These are phyloP conservation scores for Arnoldichthys spilopterus DNA, from an alignment of 2,797 vertebrate species.

Conservation along the genomic window DNA sequence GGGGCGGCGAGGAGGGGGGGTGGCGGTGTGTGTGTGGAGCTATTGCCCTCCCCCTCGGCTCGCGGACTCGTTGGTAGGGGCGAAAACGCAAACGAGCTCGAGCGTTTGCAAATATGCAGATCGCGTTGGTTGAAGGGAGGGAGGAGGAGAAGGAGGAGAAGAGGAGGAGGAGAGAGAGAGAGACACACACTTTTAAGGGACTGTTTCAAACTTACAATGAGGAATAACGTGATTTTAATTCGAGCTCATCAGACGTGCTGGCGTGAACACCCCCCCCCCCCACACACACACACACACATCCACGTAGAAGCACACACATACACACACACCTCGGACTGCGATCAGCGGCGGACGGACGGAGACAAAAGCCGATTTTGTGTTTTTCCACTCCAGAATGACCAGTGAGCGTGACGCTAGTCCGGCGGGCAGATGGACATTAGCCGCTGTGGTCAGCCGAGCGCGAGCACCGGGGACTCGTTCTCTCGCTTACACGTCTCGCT, in stretches of 20 bases:
- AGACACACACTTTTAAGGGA: conserved; percentile 55
- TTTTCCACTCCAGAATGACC: conserved; percentile 49
- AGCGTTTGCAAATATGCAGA: conserved; percentile 66
- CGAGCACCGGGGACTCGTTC: too few species aligned
- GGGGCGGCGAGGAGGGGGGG: background rate
- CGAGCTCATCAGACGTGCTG: conserved; percentile 73
- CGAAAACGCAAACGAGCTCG: conserved; percentile 59
- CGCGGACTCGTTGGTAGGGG: conserved; percentile 74
- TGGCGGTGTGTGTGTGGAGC: conserved; percentile 27
- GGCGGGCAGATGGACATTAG: background rate
- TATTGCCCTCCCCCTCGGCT: conserved; percentile 75
- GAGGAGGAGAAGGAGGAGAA: background rate
- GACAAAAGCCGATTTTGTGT: conserved; percentile 86
- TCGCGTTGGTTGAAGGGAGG: conserved; percentile 52
- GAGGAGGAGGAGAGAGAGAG: background rate
- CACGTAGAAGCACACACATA: conserved; percentile 59
- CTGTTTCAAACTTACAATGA: conserved; percentile 68
- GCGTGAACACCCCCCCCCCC: conserved; percentile 65
- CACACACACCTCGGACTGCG: conserved; percentile 70
- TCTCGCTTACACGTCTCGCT: too few species aligned
- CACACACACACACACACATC: conserved; percentile 48
- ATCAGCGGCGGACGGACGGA: conserved; percentile 79
- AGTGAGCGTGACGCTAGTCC: conserved; percentile 5
- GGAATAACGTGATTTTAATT: conserved; percentile 72
- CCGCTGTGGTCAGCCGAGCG: background rate